These are phyloP conservation scores for Montifringilla adamsi DNA, from an alignment of 2,113 vertebrate species.

Conservation along the genomic window DNA sequence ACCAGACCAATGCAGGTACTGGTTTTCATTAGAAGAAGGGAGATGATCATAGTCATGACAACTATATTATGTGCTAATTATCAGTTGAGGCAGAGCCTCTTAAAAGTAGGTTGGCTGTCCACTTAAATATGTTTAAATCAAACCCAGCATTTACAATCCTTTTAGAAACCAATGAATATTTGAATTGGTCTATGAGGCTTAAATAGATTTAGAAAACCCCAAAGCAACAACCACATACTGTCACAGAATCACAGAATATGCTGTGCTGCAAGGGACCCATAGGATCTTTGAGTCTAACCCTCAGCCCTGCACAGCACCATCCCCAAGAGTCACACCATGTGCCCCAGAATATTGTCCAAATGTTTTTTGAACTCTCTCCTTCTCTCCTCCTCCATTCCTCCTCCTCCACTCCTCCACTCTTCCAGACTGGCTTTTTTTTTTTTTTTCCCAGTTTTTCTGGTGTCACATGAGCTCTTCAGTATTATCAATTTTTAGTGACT, in stretches of 20 bases:
- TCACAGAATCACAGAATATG: not conserved
- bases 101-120: not conserved
- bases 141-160: not conserved
- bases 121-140: not conserved
- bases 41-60: not conserved
- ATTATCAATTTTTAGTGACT: not conserved
- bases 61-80: not conserved
- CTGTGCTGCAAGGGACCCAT: not conserved
- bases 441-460: not conserved
- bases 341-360: not conserved
- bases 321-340: not conserved
- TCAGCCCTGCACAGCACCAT: not conserved
- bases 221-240: not conserved
- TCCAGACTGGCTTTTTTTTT: not conserved
- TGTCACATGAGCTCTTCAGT: not conserved
- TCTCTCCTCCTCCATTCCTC: too few relatives aligned
- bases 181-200: not conserved
- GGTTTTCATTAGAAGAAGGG: not conserved
- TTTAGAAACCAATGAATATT: not conserved
- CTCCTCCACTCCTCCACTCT: not conserved
- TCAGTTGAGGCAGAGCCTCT: not conserved
- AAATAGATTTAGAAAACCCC: not conserved
- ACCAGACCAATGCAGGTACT: accelerated
- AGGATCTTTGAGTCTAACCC: too few relatives aligned
- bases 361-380: not conserved